These are phyloP conservation scores for Macrophya alboannulata DNA, from an alignment of 2,888 invertebrate species.

Conservation along the genomic window DNA sequence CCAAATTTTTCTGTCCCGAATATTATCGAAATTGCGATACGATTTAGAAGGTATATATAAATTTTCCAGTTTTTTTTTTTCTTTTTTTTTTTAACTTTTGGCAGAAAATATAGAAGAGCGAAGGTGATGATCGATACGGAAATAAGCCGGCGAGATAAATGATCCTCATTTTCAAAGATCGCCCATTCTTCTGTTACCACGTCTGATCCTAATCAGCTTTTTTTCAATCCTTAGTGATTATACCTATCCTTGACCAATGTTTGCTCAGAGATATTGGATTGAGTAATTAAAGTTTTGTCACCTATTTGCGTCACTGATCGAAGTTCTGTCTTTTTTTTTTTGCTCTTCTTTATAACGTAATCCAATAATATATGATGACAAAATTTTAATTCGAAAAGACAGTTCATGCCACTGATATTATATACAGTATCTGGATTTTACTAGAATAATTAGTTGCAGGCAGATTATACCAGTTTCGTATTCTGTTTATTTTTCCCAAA, in stretches of 20 bases:
- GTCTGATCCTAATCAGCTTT: neutral
- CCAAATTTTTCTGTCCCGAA: neutral
- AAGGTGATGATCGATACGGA: conserved; percentile 22
- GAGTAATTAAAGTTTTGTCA: neutral
- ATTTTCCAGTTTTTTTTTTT: neutral
- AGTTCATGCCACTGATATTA: too few species aligned
- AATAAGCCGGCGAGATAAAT: neutral
- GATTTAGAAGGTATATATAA: neutral
- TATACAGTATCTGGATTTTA: too few species aligned
- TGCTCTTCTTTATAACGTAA: neutral
- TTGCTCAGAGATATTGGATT: neutral
- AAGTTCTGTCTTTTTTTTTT: neutral
- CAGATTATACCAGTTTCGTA: too few species aligned
- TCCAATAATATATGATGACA: neutral
- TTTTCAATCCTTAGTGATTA: conserved; percentile 6
- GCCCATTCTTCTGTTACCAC: neutral
- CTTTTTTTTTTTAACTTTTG: too few species aligned
- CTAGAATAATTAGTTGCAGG: too few species aligned
- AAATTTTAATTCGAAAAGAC: neutral
- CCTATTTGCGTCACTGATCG: neutral
- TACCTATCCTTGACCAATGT: neutral
- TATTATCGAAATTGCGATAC: neutral
- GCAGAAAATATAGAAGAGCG: neutral
- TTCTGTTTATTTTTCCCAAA: too few species aligned
- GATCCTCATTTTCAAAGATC: neutral